phyloP scores from a whole-genome alignment of 2,888 invertebrate genomes.

The Heliconius charithonia region DNA sequence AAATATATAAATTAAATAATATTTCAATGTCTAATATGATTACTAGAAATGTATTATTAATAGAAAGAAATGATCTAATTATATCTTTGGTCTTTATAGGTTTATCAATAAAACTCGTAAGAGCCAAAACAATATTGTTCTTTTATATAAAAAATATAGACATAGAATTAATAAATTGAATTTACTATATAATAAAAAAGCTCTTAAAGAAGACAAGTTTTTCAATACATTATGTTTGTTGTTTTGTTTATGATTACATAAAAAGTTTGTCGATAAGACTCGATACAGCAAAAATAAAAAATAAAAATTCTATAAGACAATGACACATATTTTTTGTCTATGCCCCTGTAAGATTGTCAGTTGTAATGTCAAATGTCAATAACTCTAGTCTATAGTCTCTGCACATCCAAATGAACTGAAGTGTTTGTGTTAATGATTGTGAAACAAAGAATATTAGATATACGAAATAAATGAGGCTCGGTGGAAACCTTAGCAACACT shows the following conservation, averaged over 20 bases:
- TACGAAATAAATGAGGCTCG: slow-evolving; percentile 82
- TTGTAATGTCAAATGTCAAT: slow-evolving; percentile 48
- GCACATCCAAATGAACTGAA: slow-evolving; percentile 62
- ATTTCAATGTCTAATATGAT: too few relatives aligned
- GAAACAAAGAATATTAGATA: slow-evolving; percentile 78
- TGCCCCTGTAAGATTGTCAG: slow-evolving; percentile 48
- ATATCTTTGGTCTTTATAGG: too few relatives aligned
- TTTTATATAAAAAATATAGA: too few relatives aligned
- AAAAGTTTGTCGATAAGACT: slow-evolving; percentile 5
- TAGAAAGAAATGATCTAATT: too few relatives aligned
- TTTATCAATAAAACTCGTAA: too few relatives aligned
- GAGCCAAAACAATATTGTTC: too few relatives aligned
- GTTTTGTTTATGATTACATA: background rate
- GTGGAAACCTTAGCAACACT: slow-evolving; percentile 79
- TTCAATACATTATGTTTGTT: too few relatives aligned
- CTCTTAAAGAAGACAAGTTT: too few relatives aligned
- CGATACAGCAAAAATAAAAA: background rate
- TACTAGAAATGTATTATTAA: too few relatives aligned
- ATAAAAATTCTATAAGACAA: background rate
- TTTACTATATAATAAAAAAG: too few relatives aligned
- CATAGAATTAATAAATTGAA: too few relatives aligned
- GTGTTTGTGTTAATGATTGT: slow-evolving; percentile 82
- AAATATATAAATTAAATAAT: too few relatives aligned
- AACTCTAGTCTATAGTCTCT: slow-evolving; percentile 62
- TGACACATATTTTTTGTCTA: slow-evolving; percentile 44